phyloP scores from a whole-genome alignment of 2,797 vertebrate genomes.

The Myotis vivesi region DNA sequence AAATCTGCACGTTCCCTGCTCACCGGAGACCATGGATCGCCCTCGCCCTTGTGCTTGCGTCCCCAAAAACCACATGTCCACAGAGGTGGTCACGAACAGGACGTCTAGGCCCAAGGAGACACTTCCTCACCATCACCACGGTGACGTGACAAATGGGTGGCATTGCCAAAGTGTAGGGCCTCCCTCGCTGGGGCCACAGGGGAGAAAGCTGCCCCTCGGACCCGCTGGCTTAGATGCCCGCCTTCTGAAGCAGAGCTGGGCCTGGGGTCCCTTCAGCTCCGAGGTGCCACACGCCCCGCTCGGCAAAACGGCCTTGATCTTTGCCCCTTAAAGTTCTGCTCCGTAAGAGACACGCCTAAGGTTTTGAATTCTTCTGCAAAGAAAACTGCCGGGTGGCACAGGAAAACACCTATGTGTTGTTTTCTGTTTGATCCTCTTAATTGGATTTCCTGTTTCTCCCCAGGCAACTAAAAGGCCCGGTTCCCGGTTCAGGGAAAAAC shows the following conservation, averaged over 20 bases:
- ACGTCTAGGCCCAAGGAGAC: neutral
- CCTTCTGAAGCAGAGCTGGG: neutral
- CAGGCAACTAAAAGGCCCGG: neutral
- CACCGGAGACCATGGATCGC: neutral
- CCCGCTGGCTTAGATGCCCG: neutral
- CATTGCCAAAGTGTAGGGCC: neutral
- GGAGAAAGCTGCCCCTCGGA: neutral
- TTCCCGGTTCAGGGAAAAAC: neutral
- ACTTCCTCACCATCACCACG: neutral
- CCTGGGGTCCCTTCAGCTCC: neutral
- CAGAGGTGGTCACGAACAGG: neutral
- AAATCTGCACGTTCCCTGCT: neutral
- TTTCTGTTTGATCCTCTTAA: neutral
- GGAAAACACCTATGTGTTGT: neutral
- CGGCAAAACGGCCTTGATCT: neutral
- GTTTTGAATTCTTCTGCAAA: neutral
- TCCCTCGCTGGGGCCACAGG: neutral
- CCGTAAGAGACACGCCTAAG: neutral
- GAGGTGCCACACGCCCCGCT: neutral
- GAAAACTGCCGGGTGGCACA: neutral
- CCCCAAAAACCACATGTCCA: neutral
- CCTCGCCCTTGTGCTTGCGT: neutral
- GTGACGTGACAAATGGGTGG: too few relatives aligned
- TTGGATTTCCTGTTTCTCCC: neutral
- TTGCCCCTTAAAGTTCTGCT: neutral